Evolutionary conservation across 2,888 invertebrate species (phyloP).

Genomic region (Dicycla oo): DNA sequence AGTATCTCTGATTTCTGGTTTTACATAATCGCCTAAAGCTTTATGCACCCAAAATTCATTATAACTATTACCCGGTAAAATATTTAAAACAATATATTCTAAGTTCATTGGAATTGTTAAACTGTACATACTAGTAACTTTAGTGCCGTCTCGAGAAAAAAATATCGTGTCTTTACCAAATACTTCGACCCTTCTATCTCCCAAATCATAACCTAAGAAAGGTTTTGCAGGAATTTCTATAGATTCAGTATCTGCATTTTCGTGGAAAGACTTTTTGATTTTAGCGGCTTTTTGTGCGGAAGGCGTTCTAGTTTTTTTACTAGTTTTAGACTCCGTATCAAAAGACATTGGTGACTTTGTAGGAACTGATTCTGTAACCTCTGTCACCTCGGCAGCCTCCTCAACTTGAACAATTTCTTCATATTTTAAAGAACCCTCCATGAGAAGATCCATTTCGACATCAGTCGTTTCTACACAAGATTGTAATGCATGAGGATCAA

Average conservation of each 20-base stretch:
- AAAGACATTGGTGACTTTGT: conserved; percentile 69
- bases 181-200: conserved; percentile 84
- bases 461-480: conserved; percentile 79
- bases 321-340: conserved; percentile 73
- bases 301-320: conserved; percentile 74
- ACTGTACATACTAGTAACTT: conserved; percentile 77
- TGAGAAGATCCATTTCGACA: conserved; percentile 79
- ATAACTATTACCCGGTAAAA: conserved; percentile 78
- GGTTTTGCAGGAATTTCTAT: conserved; percentile 70
- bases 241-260: conserved; percentile 39
- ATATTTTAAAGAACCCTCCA: conserved; percentile 86
- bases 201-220: conserved; percentile 83
- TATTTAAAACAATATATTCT: conserved; percentile 79
- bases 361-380: conserved; percentile 51
- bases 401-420: conserved; percentile 72
- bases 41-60: conserved; percentile 84
- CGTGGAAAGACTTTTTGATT: conserved; percentile 58
- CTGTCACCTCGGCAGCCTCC: conserved; percentile 63
- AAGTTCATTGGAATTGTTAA: conserved; percentile 82
- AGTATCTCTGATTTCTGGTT: conserved; percentile 68
- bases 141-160: conserved; percentile 84
- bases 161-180: conserved; percentile 83
- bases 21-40: conserved; percentile 74
- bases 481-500: conserved; percentile 70
- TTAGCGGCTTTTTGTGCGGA: conserved; percentile 69